Base-by-base conservation (phyloP, 2,113 vertebrate species). In the Turnix velox region DNA sequence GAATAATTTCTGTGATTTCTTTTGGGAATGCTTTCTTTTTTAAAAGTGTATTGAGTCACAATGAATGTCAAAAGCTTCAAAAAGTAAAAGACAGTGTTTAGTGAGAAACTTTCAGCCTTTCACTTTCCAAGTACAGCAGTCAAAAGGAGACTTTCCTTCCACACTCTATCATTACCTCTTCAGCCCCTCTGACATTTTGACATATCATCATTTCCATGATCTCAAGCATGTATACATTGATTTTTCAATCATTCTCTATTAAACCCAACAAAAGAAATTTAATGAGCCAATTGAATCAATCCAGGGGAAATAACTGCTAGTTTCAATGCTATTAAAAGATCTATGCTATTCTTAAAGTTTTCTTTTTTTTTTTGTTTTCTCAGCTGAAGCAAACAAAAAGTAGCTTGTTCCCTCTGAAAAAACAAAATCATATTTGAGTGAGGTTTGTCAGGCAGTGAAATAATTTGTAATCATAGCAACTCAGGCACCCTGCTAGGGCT, bases 111-210 rank as follows among this genome's bases (percentile, higher is more conserved):
- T 97, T 91, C 85, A 96, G 79, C 46, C 74, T 96, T 97, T 97
- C 91, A 96, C 28, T 84, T 89, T 96, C 91, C 81, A 95, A 96
- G 82, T 86, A 79, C 78, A 87, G 58, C 52, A 96, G 80, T 91
- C 94, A 96, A 96, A 94, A 40, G 89, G 84, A 96, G 95, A 96
- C 92, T 96, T 97, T 96, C 96, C 95, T 96, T 90, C 51, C 58
- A 33, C 35, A 63, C 82, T 95, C 94, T 97, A 75, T 97, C 90
- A 97, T 97, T 97, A 97, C 93, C 89, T 87, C 95, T 96, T 98
- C 97, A 96, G 65, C 35, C 87, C 80, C 85, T 94, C 35, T 96
- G 97, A 97, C 97, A 97, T 96, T 97, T 97, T 97, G 97, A 97
- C 96, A 95, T 95, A 95, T 93, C 92, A 95, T 96, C 87, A 95